Evolutionary conservation across 30 jellyfish, hydroid and myxozoan genomes (phyloP).

Genomic region (Aurelia sp.): DNA sequence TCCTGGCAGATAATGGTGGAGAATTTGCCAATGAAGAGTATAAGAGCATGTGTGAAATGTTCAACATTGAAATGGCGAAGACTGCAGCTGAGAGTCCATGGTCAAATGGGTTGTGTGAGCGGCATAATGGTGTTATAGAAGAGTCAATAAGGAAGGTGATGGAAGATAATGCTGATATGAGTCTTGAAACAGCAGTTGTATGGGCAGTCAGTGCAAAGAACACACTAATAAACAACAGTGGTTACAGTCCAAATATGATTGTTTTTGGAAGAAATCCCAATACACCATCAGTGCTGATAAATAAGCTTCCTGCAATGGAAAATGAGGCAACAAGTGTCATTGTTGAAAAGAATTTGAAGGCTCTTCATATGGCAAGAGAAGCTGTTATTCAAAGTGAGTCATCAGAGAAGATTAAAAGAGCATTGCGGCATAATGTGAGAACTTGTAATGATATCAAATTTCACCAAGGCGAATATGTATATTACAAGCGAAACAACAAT

Average conservation of each 20-base stretch:
- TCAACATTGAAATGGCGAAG: conserved; percentile 22
- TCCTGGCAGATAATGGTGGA: conserved; percentile 65
- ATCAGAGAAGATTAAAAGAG: neutral
- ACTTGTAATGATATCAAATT: neutral
- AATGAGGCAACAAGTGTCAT: too few relatives aligned
- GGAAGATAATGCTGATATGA: neutral
- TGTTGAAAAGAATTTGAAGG: too few relatives aligned
- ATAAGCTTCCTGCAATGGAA: too few relatives aligned
- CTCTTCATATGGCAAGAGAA: too few relatives aligned
- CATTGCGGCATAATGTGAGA: neutral
- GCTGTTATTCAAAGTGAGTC: too few relatives aligned
- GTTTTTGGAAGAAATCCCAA: too few relatives aligned
- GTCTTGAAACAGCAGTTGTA: conserved; percentile 36
- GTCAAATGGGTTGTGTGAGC: conserved; percentile 57
- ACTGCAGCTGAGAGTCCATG: conserved; percentile 66
- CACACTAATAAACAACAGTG: too few relatives aligned
- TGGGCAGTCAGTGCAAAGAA: neutral
- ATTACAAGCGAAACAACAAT: neutral
- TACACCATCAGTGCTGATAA: too few relatives aligned
- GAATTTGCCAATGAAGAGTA: conserved; percentile 57
- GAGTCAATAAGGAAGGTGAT: neutral
- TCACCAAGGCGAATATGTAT: neutral
- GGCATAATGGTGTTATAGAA: neutral
- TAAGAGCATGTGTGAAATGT: conserved; percentile 27
- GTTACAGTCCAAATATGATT: too few relatives aligned